These are phyloP conservation scores for Bubalus kerabau DNA, from an alignment of 2,113 vertebrate genomes.

Conservation along the genomic window DNA sequence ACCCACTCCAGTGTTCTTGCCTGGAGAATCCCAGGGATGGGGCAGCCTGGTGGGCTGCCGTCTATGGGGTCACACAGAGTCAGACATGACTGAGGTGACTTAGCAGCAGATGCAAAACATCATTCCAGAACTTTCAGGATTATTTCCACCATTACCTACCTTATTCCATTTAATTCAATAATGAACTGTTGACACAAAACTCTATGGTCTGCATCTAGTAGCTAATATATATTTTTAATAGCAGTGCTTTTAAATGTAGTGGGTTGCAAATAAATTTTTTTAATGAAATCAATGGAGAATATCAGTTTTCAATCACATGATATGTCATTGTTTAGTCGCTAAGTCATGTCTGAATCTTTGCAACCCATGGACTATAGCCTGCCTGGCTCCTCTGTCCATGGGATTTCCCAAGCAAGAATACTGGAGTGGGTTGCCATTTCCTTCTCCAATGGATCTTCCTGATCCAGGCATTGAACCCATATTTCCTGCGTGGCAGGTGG, in stretches of 20 bases:
- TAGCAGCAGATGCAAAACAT: not conserved
- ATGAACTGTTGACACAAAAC: not conserved
- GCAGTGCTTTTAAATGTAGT: not conserved
- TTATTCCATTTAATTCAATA: not conserved
- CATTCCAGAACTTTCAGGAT: not conserved
- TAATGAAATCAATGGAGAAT: not conserved
- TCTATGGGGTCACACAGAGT: no score
- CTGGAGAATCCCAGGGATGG: no score
- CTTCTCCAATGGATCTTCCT: not conserved
- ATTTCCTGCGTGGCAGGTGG: not conserved
- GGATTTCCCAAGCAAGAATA: not conserved
- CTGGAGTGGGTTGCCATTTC: not conserved
- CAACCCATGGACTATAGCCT: not conserved
- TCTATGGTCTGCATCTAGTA: not conserved
- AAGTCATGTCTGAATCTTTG: not conserved
- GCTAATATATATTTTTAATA: not conserved
- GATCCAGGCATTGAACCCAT: not conserved
- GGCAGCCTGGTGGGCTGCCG: no score
- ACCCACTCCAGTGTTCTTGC: no score
- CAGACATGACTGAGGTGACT: no score
- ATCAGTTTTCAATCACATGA: not conserved
- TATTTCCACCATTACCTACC: not conserved
- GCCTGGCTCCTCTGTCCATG: not conserved
- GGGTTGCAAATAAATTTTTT: not conserved
- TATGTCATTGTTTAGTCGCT: not conserved